Percentiles rank a stretch among this genome's conserved stretches.
phyloP scores from a whole-genome alignment of 2,888 invertebrate genomes.

The Leptinotarsa rubiginosa region DNA sequence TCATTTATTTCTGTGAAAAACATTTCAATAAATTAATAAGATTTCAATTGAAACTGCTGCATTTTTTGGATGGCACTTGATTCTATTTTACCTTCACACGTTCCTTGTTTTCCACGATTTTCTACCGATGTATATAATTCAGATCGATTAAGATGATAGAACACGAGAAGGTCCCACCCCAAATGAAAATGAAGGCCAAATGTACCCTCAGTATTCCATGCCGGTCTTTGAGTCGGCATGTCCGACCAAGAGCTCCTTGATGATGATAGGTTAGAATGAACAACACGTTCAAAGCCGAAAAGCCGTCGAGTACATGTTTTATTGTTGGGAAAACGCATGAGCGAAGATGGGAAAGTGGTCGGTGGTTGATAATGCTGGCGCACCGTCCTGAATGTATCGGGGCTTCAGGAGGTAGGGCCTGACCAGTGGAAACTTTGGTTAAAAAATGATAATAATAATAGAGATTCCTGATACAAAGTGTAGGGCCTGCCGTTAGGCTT shows the following conservation, averaged over 20 bases:
- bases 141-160: slow-evolving; percentile 27
- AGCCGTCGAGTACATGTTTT: slow-evolving; percentile 48
- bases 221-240: slow-evolving; percentile 42
- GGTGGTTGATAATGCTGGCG: too few species aligned
- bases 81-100: too few species aligned
- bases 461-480: too few species aligned
- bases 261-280: slow-evolving; percentile 56
- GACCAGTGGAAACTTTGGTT: too few species aligned
- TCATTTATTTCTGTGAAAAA: too few species aligned
- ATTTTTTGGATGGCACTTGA: too few species aligned
- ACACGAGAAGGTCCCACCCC: slow-evolving; percentile 28
- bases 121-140: slow-evolving; percentile 30
- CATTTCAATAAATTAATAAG: too few species aligned
- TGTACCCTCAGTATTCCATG: slow-evolving; percentile 51
- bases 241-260: slow-evolving; percentile 53
- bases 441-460: too few species aligned
- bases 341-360: not conserved
- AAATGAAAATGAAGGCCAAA: slow-evolving; percentile 35
- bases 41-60: too few species aligned
- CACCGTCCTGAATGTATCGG: too few species aligned
- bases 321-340: slow-evolving; percentile 34
- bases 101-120: not conserved
- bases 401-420: too few species aligned
- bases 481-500: too few species aligned
- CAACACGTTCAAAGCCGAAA: slow-evolving; percentile 48